phyloP scores from a whole-genome alignment of 2,888 invertebrate genomes.

The Temnothorax ravouxi region DNA sequence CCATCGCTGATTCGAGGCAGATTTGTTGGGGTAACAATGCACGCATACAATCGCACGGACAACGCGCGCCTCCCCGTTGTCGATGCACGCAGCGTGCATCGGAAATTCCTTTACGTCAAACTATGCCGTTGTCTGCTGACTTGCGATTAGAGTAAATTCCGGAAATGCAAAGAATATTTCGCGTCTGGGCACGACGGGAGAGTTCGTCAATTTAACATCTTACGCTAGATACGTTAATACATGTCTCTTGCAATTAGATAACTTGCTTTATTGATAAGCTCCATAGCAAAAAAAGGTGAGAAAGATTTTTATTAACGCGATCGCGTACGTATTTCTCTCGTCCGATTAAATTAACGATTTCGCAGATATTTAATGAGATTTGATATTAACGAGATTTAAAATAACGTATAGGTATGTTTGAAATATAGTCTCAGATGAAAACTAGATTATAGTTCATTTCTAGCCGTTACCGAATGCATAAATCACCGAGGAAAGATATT shows the following conservation, averaged over 20 bases:
- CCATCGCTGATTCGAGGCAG: conserved; percentile 75
- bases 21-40: conserved; percentile 74
- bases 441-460: background rate
- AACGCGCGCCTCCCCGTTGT: background rate
- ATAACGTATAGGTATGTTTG: background rate
- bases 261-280: background rate
- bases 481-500: conserved; percentile 5
- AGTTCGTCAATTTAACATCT: background rate
- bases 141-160: conserved; percentile 50
- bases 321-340: too few relatives aligned
- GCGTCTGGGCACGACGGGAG: background rate
- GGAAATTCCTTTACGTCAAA: conserved; percentile 49
- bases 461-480: background rate
- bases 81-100: conserved; percentile 3
- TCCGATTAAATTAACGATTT: background rate
- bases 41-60: conserved; percentile 23
- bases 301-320: background rate
- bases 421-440: conserved; percentile 7
- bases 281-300: background rate
- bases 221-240: background rate
- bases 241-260: background rate
- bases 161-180: conserved; percentile 43
- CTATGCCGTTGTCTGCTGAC: conserved; percentile 41
- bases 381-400: background rate
- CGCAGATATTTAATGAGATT: background rate